Percentiles rank a stretch among this genome's conserved stretches.
phyloP scores from a whole-genome alignment of 1,140 invertebrate species.

The Pemphigus obesinymphae region DNA sequence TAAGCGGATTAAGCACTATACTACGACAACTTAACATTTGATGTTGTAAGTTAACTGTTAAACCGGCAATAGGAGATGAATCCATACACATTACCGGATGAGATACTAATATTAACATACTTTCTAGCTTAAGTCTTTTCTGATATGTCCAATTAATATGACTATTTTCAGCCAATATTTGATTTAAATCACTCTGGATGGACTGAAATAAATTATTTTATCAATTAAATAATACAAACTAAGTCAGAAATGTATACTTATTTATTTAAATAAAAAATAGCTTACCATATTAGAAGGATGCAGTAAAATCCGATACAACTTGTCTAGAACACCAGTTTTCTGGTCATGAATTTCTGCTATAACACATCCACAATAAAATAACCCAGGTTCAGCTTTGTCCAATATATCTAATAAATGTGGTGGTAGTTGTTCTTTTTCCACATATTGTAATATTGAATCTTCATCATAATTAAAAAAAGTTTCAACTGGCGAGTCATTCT shows the following conservation, averaged over 20 bases:
- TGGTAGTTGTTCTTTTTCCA: conserved; percentile 81
- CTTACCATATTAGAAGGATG: conserved; percentile 78
- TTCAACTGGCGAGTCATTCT: conserved; percentile 1
- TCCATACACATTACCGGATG: conserved; percentile 81
- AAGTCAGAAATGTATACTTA: background rate
- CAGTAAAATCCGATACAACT: conserved; percentile 74
- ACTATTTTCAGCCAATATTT: conserved; percentile 53
- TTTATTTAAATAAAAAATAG: background rate
- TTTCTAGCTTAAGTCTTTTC: conserved; percentile 73
- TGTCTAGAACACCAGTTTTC: conserved; percentile 66
- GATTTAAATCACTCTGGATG: background rate
- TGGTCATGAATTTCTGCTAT: conserved; percentile 87
- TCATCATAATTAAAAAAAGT: conserved; percentile 13
- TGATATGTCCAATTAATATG: conserved; percentile 65
- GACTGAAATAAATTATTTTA: background rate
- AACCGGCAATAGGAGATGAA: conserved; percentile 71
- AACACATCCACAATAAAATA: conserved; percentile 88
- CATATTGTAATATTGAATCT: conserved; percentile 52
- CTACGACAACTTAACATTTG: background rate
- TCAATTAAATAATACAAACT: background rate
- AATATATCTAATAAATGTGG: conserved; percentile 78
- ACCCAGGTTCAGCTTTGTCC: conserved; percentile 69
- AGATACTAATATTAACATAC: conserved; percentile 74
- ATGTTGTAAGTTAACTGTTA: conserved; percentile 48
- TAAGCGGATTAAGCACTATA: background rate